Evolutionary conservation across 2,888 invertebrate species (phyloP).

Genomic region (Dryobotodes eremita): DNA sequence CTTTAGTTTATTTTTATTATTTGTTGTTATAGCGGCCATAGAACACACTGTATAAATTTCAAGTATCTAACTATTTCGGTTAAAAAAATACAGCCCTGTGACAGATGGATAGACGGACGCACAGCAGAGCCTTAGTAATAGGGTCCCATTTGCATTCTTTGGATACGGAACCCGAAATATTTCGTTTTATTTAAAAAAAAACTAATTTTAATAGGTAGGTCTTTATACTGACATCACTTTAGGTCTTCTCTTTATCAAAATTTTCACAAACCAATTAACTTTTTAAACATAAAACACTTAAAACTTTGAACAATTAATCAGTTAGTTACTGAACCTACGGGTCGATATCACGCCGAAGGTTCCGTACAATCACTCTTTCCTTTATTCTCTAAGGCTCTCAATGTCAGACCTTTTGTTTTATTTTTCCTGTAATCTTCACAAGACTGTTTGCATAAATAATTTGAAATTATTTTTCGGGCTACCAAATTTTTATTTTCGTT

Average conservation of each 20-base stretch:
- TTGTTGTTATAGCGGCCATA: background rate
- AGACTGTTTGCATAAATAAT: slow-evolving; percentile 58
- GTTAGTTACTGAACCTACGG: background rate
- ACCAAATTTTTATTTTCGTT: slow-evolving; percentile 44
- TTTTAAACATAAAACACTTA: slow-evolving; percentile 20
- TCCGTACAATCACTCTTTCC: slow-evolving; percentile 22
- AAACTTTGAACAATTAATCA: slow-evolving; percentile 9
- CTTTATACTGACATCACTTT: background rate
- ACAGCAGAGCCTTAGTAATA: background rate
- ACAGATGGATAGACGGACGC: background rate
- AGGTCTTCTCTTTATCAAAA: too few relatives aligned
- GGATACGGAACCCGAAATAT: background rate
- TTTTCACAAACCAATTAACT: background rate
- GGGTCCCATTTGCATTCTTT: background rate
- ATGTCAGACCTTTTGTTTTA: slow-evolving; percentile 48
- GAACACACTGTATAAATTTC: background rate
- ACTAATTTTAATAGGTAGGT: background rate
- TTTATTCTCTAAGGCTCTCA: slow-evolving; percentile 32
- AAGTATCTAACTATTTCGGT: background rate
- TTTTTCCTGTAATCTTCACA: slow-evolving; percentile 52
- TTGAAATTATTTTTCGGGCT: slow-evolving; percentile 45
- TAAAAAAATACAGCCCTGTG: background rate
- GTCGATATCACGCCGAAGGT: slow-evolving; percentile 16
- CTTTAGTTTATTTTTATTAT: background rate
- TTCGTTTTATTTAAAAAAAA: background rate